A percentile compares a stretch with the other conserved stretches of the same genome.
phyloP scores from a whole-genome alignment of 2,888 invertebrate genomes.

The Gisinianus flammeolus region DNA sequence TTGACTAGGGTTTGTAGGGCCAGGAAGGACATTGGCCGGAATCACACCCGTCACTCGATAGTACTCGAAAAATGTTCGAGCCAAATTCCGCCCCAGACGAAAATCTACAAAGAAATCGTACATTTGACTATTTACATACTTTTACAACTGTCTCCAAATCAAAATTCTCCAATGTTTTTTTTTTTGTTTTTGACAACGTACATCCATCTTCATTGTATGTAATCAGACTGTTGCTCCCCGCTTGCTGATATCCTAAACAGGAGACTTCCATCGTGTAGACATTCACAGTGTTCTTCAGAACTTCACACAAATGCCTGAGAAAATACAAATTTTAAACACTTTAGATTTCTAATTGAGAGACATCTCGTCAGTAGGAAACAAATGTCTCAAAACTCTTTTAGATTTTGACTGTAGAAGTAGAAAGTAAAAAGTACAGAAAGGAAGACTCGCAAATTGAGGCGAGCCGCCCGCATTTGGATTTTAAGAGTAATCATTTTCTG shows the following conservation, averaged over 20 bases:
- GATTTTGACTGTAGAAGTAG: too few relatives aligned
- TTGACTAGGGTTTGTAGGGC: constrained; percentile 62
- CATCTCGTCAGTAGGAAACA: too few relatives aligned
- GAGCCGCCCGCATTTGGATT: too few relatives aligned
- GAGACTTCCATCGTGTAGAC: constrained; percentile 91
- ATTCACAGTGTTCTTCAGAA: constrained; percentile 78
- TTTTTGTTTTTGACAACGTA: constrained; percentile 69
- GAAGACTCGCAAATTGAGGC: too few relatives aligned
- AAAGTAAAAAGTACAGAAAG: too few relatives aligned
- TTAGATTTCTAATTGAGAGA: neutral
- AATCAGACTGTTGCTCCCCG: constrained; percentile 72
- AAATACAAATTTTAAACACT: neutral
- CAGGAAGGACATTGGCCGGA: constrained; percentile 63
- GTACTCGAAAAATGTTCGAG: constrained; percentile 78
- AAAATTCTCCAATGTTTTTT: neutral
- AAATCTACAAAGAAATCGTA: constrained; percentile 69
- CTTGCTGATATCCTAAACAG: constrained; percentile 82
- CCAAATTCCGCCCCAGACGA: constrained; percentile 77
- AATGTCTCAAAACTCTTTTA: too few relatives aligned
- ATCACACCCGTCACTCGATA: constrained; percentile 77
- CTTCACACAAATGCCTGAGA: constrained; percentile 70
- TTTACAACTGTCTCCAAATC: neutral
- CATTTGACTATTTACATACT: too few relatives aligned
- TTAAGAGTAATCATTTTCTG: too few relatives aligned
- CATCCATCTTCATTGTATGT: constrained; percentile 95